A percentile compares a stretch with the other conserved stretches of the same genome.
These are phyloP conservation scores for Parnassius mnemosyne DNA, from an alignment of 2,888 invertebrate genomes.

Conservation along the genomic window DNA sequence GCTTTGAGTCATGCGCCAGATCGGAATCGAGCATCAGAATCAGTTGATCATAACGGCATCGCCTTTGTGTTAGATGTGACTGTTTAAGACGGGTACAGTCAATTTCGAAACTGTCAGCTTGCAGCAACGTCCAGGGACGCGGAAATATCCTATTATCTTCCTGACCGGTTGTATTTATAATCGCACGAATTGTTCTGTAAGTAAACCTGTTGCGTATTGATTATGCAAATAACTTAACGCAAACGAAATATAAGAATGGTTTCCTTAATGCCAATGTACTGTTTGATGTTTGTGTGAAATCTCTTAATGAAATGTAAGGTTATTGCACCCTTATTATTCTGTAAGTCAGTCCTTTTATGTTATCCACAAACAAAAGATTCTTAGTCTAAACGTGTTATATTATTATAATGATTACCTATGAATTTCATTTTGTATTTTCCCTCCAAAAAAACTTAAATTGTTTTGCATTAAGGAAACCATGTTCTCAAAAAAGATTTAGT, in stretches of 20 bases:
- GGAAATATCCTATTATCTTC: slow-evolving; percentile 39
- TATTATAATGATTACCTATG: not conserved
- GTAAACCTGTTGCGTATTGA: slow-evolving; percentile 24
- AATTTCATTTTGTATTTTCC: slow-evolving; percentile 7
- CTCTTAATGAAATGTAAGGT: slow-evolving; percentile 25
- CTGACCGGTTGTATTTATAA: slow-evolving; percentile 40
- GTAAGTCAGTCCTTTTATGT: slow-evolving; percentile 11
- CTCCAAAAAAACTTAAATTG: too few species aligned
- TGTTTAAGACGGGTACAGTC: slow-evolving; percentile 36
- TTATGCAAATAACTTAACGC: slow-evolving; percentile 22
- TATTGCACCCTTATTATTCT: slow-evolving; percentile 24
- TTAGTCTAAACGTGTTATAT: slow-evolving; percentile 1
- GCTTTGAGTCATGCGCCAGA: slow-evolving; percentile 43
- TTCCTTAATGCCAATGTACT: slow-evolving; percentile 11
- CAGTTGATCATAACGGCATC: slow-evolving; percentile 57
- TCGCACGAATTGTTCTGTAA: slow-evolving; percentile 3
- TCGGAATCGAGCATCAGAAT: slow-evolving; percentile 55
- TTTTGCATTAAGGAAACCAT: too few species aligned
- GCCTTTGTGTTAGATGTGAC: slow-evolving; percentile 29
- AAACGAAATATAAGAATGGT: slow-evolving; percentile 18
- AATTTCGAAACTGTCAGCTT: slow-evolving; percentile 15
- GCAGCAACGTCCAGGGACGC: slow-evolving; percentile 32
- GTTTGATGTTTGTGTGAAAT: slow-evolving; percentile 21
- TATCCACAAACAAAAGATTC: slow-evolving; percentile 4
- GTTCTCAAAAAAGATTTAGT: too few species aligned